phyloP scores from a whole-genome alignment of 2,888 invertebrate genomes.

The Drosophila peninsularis region DNA sequence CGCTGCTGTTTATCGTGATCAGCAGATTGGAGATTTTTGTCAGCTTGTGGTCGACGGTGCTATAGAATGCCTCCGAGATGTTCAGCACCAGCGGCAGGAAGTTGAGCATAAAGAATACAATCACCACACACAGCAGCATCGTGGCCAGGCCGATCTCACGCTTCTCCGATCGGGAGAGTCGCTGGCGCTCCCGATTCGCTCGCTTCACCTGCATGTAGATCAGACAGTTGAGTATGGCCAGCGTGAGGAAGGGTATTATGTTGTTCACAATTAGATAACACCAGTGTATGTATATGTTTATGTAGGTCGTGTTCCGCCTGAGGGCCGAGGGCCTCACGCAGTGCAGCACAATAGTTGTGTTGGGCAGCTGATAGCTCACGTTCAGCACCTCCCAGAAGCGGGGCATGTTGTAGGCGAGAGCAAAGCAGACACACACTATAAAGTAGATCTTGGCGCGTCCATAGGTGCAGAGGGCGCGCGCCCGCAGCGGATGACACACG shows the following conservation, averaged over 20 bases:
- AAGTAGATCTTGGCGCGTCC: constrained; percentile 94
- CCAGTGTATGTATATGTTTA: constrained; percentile 96
- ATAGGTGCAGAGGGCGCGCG: constrained; percentile 95
- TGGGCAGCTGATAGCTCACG: constrained; percentile 81
- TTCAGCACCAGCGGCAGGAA: constrained; percentile 93
- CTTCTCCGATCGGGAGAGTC: constrained; percentile 94
- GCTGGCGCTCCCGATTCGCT: constrained; percentile 95
- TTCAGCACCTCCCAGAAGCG: constrained; percentile 90
- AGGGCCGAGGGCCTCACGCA: constrained; percentile 89
- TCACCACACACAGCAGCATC: constrained; percentile 97
- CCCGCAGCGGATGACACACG: constrained; percentile 94
- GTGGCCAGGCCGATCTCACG: constrained; percentile 97
- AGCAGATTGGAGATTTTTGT: constrained; percentile 95
- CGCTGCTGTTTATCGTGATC: constrained; percentile 98
- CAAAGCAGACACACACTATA: constrained; percentile 91
- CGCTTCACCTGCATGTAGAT: constrained; percentile 95
- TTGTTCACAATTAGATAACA: constrained; percentile 97
- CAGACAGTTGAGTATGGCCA: constrained; percentile 95
- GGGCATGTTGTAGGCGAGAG: constrained; percentile 94
- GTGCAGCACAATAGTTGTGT: constrained; percentile 87
- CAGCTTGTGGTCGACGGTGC: constrained; percentile 88
- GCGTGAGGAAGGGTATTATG: constrained; percentile 94
- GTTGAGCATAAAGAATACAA: constrained; percentile 97
- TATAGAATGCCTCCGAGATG: constrained; percentile 92
- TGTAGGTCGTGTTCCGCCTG: constrained; percentile 90